Percentiles rank a stretch among this genome's conserved stretches.
phyloP scores from a whole-genome alignment of 64 coral and sea anemone genomes.

The Montipora foliosa region DNA sequence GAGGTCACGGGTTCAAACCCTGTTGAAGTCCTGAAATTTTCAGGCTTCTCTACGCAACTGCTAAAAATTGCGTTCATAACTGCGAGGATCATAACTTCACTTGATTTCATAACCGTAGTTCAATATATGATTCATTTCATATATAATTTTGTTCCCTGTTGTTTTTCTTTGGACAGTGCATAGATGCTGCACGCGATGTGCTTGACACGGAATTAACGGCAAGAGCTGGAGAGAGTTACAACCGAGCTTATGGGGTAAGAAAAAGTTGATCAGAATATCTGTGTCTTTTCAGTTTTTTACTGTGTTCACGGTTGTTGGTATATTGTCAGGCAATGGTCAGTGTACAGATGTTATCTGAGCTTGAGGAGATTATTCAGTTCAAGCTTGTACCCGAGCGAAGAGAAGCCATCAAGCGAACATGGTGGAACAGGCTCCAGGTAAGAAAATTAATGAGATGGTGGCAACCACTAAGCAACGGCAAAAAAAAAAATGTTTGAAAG shows the following conservation, averaged over 20 bases:
- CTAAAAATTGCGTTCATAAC: too few relatives aligned
- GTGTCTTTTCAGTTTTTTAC: neutral
- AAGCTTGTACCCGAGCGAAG: conserved; percentile 92
- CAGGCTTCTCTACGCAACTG: too few relatives aligned
- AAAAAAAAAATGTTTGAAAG: neutral
- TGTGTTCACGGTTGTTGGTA: neutral
- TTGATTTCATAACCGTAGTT: too few relatives aligned
- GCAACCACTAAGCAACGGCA: neutral
- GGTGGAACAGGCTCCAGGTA: conserved; percentile 98
- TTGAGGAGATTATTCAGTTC: conserved; percentile 98
- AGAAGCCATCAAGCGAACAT: conserved; percentile 93
- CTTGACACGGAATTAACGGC: conserved; percentile 96
- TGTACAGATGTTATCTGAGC: conserved; percentile 97
- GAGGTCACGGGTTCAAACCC: too few relatives aligned
- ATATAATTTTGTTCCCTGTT: too few relatives aligned
- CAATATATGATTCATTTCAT: too few relatives aligned
- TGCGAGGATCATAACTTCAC: too few relatives aligned
- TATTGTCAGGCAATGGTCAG: conserved; percentile 85
- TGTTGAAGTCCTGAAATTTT: too few relatives aligned
- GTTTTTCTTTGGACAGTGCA: conserved; percentile 62
- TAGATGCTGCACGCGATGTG: conserved; percentile 96
- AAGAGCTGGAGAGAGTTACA: conserved; percentile 99
- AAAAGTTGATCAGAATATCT: neutral
- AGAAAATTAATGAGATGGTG: neutral
- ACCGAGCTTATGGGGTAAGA: conserved; percentile 93